Base-by-base conservation (phyloP, 2,888 invertebrate genomes). In the Nymphalis urticae region DNA sequence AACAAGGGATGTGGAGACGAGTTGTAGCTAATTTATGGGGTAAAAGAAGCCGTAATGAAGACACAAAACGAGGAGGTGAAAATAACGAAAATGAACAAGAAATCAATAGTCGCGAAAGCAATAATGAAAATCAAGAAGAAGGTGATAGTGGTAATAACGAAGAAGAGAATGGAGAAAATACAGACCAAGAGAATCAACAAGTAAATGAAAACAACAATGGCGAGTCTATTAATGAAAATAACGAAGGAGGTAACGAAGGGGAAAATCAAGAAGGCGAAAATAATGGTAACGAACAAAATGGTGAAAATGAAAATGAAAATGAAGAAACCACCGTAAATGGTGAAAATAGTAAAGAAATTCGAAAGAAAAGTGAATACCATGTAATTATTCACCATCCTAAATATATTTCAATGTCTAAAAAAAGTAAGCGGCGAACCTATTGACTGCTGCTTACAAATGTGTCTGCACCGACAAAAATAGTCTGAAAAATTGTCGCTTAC, bases 301-400 rank as follows among this genome's bases (percentile, higher is more conserved):
- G 42, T 21, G 48, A 32, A 58, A 42, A 54, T 61, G 53, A 51
- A 58, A 42, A 54, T 61, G 53, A 48, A 47, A 58, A 64, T 19
- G 71, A 69, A 48, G 60, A 62, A 59, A 61, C 50, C 32, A 50
- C 62, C 17, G 32, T 50, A n/a, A 62, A 72, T 36, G 47, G 61
- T 24, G 56, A 63, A 56, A 66, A 63, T 2, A 36, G 32, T 17
- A 27, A 58, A 6, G 51, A 59, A 1, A n/a, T 47, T 8, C 27
- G 16, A 9, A 54, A 21, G 10, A 62, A 65, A 48, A 27, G 63
- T 53, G 72, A 72, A 69, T 75, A 75, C 60, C 68, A 73, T 42
- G 32, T 73, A 8, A 71, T 68, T 19, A 67, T 75, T 27, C 72
- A 72, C 50, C 74, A 75, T 59, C 74, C 74, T 48, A 75, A 75